A percentile compares a stretch with the other conserved stretches of the same genome.
Evolutionary conservation across 2,113 vertebrate genomes (phyloP).

Genomic region (Corythaixoides concolor): DNA sequence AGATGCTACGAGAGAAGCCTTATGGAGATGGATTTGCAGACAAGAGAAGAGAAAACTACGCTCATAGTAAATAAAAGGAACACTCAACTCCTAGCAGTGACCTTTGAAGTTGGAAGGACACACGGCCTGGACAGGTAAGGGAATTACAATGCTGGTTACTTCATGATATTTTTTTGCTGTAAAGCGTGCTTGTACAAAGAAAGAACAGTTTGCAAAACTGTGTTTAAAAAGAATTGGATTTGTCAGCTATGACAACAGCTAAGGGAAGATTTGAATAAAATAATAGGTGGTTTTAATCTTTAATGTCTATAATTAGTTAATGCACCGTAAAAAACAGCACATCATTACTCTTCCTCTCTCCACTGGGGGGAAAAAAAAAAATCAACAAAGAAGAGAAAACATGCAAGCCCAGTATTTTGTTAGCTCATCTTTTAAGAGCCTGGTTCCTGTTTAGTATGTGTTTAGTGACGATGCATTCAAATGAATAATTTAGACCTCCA

Average conservation of each 20-base stretch:
- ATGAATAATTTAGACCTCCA: slow-evolving; percentile 18
- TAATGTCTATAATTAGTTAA: slow-evolving; percentile 37
- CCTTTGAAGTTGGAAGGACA: slow-evolving; percentile 8
- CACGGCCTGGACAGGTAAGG: neutral
- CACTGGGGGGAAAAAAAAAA: neutral
- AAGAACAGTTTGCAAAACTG: neutral
- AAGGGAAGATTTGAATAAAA: neutral
- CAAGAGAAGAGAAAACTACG: neutral
- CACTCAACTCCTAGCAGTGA: neutral
- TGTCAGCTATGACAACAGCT: slow-evolving; percentile 7
- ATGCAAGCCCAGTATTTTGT: neutral
- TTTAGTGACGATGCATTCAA: neutral
- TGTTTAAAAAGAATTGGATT: neutral
- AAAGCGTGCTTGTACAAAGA: neutral
- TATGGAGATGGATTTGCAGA: neutral
- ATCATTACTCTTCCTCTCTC: neutral
- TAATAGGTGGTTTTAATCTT: slow-evolving; percentile 19
- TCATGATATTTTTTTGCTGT: neutral
- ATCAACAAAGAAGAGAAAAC: neutral
- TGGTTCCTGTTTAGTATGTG: neutral
- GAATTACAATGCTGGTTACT: neutral
- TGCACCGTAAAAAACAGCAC: neutral
- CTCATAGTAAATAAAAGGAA: neutral
- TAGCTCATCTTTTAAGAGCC: neutral
- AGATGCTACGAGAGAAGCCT: neutral